Conservation (phyloP, 2,797 vertebrate species). For the Sebastiscus tertius region DNA sequence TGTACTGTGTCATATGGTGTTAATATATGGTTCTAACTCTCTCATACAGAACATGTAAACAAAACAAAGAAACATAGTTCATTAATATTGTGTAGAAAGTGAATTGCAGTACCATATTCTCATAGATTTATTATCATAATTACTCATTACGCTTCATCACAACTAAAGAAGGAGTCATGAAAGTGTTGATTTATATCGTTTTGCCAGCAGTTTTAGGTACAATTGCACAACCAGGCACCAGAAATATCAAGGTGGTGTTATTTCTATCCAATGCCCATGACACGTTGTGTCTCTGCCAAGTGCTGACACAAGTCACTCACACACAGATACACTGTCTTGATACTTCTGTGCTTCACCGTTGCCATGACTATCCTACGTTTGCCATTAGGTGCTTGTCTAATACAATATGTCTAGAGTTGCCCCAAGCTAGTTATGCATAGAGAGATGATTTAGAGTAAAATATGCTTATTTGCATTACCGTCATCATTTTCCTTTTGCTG, state of each 20-base stretch:
- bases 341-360: slow-evolving; percentile 1
- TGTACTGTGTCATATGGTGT: no score
- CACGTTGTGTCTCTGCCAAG: neutral
- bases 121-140: neutral
- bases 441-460: slow-evolving; percentile 5
- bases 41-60: neutral
- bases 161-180: neutral
- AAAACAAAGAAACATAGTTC: neutral
- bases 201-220: neutral
- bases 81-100: neutral
- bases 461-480: neutral
- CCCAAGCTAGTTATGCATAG: neutral
- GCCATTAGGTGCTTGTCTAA: slow-evolving; percentile 9
- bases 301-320: neutral
- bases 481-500: neutral
- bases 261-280: neutral
- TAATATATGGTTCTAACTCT: no score
- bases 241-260: neutral
- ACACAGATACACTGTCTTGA: neutral
- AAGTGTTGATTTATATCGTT: neutral
- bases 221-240: neutral
- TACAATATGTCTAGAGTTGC: neutral
- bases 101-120: neutral
- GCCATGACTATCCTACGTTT: slow-evolving; percentile 8
- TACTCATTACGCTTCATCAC: neutral